Evolutionary conservation across 1,140 invertebrate genomes (phyloP).

Genomic region (Aphidius gifuensis): DNA sequence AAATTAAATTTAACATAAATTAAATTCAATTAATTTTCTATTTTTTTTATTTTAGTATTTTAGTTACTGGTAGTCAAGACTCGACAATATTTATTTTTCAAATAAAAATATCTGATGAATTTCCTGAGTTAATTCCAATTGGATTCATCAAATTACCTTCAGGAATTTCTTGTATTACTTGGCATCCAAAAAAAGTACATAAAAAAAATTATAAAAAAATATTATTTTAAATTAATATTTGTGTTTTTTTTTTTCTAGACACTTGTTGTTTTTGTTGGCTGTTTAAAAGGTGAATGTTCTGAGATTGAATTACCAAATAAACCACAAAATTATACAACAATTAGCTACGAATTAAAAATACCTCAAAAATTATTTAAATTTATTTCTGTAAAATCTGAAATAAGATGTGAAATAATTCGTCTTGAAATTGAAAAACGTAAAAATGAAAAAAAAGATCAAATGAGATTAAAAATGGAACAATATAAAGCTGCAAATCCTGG

Average conservation of each 20-base stretch:
- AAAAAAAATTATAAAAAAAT: conserved; percentile 1
- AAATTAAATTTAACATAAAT: not conserved
- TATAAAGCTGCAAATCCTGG: conserved; percentile 57
- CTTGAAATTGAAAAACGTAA: conserved; percentile 49
- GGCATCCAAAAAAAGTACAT: conserved; percentile 57
- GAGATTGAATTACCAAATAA: conserved; percentile 55
- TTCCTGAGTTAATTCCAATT: conserved; percentile 58
- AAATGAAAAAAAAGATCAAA: conserved; percentile 56
- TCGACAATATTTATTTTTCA: conserved; percentile 65
- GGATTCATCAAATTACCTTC: conserved; percentile 64
- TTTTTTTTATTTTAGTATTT: conserved; percentile 38
- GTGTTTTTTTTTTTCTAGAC: conserved; percentile 30
- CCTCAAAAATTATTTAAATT: conserved; percentile 54
- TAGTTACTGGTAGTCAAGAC: conserved; percentile 66
- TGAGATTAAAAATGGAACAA: conserved; percentile 56
- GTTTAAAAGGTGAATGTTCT: conserved; percentile 55
- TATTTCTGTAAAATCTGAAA: conserved; percentile 60
- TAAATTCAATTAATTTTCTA: conserved; percentile 2
- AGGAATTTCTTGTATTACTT: conserved; percentile 62
- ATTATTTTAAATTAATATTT: not conserved
- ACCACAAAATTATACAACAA: conserved; percentile 48
- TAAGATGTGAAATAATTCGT: conserved; percentile 52
- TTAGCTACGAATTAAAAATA: conserved; percentile 49
- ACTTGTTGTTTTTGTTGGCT: conserved; percentile 56
- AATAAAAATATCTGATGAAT: conserved; percentile 39